Evolutionary conservation across 2,888 invertebrate species (phyloP).

Genomic region (Callyntrura guangdongensis): DNA sequence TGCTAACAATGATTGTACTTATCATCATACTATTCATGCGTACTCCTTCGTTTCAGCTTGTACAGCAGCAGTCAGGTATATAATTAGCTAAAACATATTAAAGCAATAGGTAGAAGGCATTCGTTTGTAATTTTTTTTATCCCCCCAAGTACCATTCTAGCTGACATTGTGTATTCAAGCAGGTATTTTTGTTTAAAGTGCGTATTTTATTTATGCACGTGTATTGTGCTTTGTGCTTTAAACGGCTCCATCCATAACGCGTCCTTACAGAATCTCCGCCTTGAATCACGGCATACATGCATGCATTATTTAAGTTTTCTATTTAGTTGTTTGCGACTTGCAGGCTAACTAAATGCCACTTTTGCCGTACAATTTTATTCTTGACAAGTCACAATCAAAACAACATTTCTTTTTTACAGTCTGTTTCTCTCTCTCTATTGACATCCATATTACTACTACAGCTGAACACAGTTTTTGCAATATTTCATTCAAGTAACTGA

Average conservation of each 20-base stretch:
- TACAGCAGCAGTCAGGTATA: constrained; percentile 34
- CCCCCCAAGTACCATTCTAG: not conserved
- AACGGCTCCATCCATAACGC: not conserved
- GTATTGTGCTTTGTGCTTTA: not conserved
- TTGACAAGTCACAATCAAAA: constrained; percentile 38
- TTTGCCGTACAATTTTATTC: constrained; percentile 23
- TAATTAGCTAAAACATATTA: constrained; percentile 63
- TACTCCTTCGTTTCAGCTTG: constrained; percentile 12
- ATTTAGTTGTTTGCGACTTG: constrained; percentile 14
- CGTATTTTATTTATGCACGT: not conserved
- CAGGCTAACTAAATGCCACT: constrained; percentile 24
- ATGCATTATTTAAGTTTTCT: constrained; percentile 34
- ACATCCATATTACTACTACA: not conserved
- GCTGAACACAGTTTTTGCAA: not conserved
- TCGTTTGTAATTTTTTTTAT: not conserved
- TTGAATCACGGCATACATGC: not conserved
- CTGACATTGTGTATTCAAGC: not conserved
- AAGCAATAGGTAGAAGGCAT: constrained; percentile 15
- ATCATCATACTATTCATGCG: not conserved
- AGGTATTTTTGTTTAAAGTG: not conserved
- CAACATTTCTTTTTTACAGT: not conserved
- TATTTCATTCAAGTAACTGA: constrained; percentile 35
- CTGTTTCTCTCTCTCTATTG: not conserved
- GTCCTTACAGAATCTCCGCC: not conserved
- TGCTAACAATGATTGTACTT: not conserved